Conservation (phyloP, 2,888 invertebrate species). For the Craniophora ligustri region DNA sequence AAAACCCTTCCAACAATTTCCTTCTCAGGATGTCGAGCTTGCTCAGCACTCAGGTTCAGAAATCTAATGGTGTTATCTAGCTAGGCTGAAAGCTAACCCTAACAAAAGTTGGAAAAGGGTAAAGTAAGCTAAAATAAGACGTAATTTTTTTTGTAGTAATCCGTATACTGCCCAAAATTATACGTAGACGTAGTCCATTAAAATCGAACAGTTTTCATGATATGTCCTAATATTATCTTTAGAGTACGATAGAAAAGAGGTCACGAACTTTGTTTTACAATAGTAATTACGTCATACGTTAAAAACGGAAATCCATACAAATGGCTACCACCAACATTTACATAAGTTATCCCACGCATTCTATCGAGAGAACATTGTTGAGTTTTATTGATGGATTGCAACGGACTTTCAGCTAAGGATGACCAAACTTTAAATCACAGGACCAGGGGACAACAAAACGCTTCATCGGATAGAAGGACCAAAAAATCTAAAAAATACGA, state of each 20-base stretch:
- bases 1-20: too few species aligned
- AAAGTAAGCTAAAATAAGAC: too few species aligned
- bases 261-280: slow-evolving; percentile 26
- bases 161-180: too few species aligned
- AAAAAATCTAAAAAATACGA: background rate
- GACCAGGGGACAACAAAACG: background rate
- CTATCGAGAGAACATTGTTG: slow-evolving; percentile 19
- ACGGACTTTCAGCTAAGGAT: slow-evolving; percentile 9
- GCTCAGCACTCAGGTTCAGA: too few species aligned
- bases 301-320: slow-evolving; percentile 22
- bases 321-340: slow-evolving; percentile 18
- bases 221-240: slow-evolving; percentile 2
- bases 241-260: slow-evolving; percentile 2
- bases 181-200: too few species aligned
- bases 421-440: slow-evolving; percentile 1
- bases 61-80: too few species aligned
- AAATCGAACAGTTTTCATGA: slow-evolving; percentile 1
- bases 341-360: slow-evolving; percentile 14
- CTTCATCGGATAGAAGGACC: background rate
- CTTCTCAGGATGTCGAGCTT: too few species aligned
- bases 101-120: too few species aligned
- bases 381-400: slow-evolving; percentile 18
- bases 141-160: too few species aligned
- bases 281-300: slow-evolving; percentile 22
- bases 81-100: too few species aligned